Evolutionary conservation across 1,140 invertebrate genomes (phyloP).

Genomic region (Eubasilissa regina): DNA sequence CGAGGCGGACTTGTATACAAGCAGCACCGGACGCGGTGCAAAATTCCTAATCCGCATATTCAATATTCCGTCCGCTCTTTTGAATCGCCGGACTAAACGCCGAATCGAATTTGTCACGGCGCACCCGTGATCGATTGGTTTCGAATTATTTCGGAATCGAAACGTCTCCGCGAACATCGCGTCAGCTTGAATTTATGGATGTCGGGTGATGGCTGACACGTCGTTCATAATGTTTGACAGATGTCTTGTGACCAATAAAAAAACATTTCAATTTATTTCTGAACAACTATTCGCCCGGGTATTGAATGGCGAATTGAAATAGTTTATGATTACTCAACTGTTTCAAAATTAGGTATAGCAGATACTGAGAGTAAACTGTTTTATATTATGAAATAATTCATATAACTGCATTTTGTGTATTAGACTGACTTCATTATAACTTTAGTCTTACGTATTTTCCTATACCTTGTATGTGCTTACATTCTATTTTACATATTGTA

Average conservation of each 20-base stretch:
- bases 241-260: slow-evolving; percentile 2
- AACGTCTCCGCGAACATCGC: no score
- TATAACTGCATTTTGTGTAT: no score
- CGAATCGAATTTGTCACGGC: slow-evolving; percentile 30
- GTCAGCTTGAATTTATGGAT: background rate
- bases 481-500: no score
- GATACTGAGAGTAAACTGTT: no score
- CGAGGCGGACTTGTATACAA: slow-evolving; percentile 27
- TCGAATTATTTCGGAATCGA: background rate
- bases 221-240: no score
- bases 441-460: no score
- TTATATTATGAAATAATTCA: no score
- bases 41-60: slow-evolving; percentile 38
- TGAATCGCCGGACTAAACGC: slow-evolving; percentile 47
- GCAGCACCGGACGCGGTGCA: slow-evolving; percentile 29
- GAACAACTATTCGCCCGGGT: slow-evolving; percentile 8
- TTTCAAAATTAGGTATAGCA: no score
- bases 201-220: background rate
- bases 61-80: slow-evolving; percentile 47
- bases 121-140: background rate
- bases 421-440: no score
- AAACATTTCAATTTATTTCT: background rate
- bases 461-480: no score
- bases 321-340: no score
- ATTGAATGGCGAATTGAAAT: no score